Evolutionary conservation across 2,888 invertebrate species (phyloP).

Genomic region (Melangyna quadrimaculata): DNA sequence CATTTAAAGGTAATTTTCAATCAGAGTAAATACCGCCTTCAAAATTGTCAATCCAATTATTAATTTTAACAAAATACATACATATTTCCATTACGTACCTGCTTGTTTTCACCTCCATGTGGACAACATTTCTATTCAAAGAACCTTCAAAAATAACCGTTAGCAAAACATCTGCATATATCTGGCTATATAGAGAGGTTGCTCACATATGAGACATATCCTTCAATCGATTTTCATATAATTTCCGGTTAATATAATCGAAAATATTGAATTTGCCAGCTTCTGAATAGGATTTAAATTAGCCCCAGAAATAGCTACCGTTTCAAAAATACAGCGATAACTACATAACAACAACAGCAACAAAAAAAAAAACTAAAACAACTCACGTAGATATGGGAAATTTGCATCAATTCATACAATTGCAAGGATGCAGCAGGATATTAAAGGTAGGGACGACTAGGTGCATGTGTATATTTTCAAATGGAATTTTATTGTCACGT

Average conservation of each 20-base stretch:
- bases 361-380: neutral
- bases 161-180: neutral
- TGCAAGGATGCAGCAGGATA: conserved; percentile 38
- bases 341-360: too few relatives aligned
- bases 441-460: too few relatives aligned
- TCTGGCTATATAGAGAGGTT: neutral
- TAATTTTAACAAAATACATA: neutral
- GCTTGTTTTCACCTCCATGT: neutral
- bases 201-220: neutral
- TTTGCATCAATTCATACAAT: conserved; percentile 31
- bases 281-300: conserved; percentile 11
- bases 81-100: neutral
- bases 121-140: neutral
- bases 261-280: conserved; percentile 32
- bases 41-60: neutral
- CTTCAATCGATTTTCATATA: conserved; percentile 49
- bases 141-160: neutral
- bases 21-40: neutral
- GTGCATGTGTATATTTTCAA: too few relatives aligned
- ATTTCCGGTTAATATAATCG: conserved; percentile 54
- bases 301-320: neutral
- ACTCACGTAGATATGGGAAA: neutral
- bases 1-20: neutral
- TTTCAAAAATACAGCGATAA: neutral
- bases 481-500: conserved; percentile 18